Percentiles rank a stretch among this genome's conserved stretches.
phyloP scores from a whole-genome alignment of 1,140 invertebrate genomes.

The Pseudachorutes palmiensis region DNA sequence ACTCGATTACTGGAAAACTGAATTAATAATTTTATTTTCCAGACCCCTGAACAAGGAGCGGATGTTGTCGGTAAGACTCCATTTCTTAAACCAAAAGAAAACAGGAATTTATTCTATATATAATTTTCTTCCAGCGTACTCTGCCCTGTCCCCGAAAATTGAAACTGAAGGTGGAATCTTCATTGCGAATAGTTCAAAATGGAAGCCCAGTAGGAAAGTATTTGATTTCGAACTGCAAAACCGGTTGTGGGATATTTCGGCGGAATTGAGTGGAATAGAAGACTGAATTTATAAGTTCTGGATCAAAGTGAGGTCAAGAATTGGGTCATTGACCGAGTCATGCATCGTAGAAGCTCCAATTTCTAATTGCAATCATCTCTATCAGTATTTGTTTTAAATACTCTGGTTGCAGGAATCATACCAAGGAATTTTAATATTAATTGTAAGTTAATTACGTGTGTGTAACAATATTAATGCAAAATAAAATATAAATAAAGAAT shows the following conservation, averaged over 20 bases:
- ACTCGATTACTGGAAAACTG: neutral
- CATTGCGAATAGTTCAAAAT: slow-evolving; percentile 17
- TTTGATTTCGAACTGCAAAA: slow-evolving; percentile 13
- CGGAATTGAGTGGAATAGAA: slow-evolving; percentile 2
- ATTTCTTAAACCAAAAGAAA: neutral
- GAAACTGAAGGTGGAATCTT: slow-evolving; percentile 27
- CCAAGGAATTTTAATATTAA: no score
- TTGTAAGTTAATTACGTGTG: no score
- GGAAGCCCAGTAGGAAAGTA: slow-evolving; percentile 12
- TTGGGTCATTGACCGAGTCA: neutral
- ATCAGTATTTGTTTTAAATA: no score
- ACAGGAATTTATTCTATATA: neutral
- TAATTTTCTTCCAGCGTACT: slow-evolving; percentile 27
- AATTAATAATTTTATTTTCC: slow-evolving; percentile 52
- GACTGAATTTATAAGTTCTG: neutral
- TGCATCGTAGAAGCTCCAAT: neutral
- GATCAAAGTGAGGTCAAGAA: slow-evolving; percentile 11
- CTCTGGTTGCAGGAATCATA: no score
- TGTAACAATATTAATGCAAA: no score
- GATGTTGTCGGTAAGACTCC: slow-evolving; percentile 35
- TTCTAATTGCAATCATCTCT: neutral
- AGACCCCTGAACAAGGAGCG: slow-evolving; percentile 40
- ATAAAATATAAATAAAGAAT: no score
- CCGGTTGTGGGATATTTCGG: slow-evolving; percentile 12
- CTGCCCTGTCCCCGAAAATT: slow-evolving; percentile 27